These are phyloP conservation scores for Cataglyphis altisquamis DNA, from an alignment of 2,888 invertebrate species.

Conservation along the genomic window DNA sequence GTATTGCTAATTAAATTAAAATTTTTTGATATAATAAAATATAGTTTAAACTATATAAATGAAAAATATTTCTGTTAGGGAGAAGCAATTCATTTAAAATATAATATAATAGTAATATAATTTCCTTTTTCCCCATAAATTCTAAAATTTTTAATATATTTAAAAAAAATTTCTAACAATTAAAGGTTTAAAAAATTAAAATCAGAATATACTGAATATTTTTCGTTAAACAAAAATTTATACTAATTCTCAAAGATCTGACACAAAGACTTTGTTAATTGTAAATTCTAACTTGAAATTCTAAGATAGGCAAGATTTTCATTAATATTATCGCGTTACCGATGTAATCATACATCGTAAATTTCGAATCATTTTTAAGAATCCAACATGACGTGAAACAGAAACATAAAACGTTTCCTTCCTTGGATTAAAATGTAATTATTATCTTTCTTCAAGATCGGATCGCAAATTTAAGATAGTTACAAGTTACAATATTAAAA, in stretches of 20 bases:
- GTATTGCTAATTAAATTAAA: conserved; percentile 20
- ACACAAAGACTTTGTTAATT: not conserved
- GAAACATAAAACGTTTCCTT: not conserved
- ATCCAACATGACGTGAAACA: not conserved
- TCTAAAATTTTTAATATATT: not conserved
- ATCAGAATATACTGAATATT: not conserved
- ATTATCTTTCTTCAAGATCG: not conserved
- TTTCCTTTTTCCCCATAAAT: not conserved
- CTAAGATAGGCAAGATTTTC: not conserved
- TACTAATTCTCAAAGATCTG: not conserved
- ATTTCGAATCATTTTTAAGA: not conserved
- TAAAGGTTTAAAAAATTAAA: not conserved
- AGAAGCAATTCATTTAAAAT: not conserved
- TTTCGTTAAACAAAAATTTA: not conserved
- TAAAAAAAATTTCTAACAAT: not conserved
- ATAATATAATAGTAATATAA: not conserved
- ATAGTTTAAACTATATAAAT: not conserved
- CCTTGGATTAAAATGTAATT: conserved; percentile 3
- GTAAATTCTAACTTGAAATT: not conserved
- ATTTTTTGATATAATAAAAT: conserved; percentile 10
- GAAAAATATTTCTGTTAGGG: not conserved
- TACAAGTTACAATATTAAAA: too few relatives aligned
- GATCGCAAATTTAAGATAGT: not conserved
- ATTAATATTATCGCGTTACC: not conserved
- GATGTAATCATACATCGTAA: not conserved